Percentiles rank a stretch among this genome's conserved stretches.
Evolutionary conservation across 2,797 vertebrate species (phyloP).

Genomic region (Psittacula echo): DNA sequence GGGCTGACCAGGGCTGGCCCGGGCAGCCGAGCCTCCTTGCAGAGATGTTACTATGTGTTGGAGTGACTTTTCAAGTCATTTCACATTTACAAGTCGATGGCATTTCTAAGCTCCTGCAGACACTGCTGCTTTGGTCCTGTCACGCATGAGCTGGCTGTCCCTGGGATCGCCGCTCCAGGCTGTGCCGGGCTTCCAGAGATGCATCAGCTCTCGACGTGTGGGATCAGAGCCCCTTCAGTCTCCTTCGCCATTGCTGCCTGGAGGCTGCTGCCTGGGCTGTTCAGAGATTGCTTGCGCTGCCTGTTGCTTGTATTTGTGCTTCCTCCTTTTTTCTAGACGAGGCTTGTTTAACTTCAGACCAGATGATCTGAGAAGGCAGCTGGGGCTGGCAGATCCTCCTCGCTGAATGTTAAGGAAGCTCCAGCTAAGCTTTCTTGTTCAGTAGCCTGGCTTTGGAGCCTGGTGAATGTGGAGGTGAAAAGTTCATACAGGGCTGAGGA

Average conservation of each 20-base stretch:
- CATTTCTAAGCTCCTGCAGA: not conserved
- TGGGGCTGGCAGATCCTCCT: not conserved
- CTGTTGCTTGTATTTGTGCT: not conserved
- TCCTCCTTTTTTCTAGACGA: not conserved
- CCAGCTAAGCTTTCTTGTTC: not conserved
- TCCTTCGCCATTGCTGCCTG: not conserved
- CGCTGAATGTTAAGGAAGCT: not conserved
- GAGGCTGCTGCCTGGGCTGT: not conserved
- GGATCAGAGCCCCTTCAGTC: not conserved
- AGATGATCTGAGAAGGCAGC: not conserved
- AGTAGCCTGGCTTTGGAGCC: not conserved
- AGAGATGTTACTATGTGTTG: not conserved
- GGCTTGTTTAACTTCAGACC: not conserved
- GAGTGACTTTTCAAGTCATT: not conserved
- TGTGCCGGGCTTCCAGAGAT: not conserved
- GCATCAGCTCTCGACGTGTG: not conserved
- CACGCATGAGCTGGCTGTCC: not conserved
- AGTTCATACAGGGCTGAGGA: not conserved
- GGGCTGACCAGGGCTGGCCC: too few relatives aligned
- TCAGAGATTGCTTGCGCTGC: not conserved
- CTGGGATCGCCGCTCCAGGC: not conserved
- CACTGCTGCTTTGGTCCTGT: not conserved
- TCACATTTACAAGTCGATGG: not conserved
- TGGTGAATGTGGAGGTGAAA: not conserved
- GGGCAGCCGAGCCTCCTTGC: not conserved